Conservation (phyloP, 2,888 invertebrate species). For the Pantelozetes paolii region DNA sequence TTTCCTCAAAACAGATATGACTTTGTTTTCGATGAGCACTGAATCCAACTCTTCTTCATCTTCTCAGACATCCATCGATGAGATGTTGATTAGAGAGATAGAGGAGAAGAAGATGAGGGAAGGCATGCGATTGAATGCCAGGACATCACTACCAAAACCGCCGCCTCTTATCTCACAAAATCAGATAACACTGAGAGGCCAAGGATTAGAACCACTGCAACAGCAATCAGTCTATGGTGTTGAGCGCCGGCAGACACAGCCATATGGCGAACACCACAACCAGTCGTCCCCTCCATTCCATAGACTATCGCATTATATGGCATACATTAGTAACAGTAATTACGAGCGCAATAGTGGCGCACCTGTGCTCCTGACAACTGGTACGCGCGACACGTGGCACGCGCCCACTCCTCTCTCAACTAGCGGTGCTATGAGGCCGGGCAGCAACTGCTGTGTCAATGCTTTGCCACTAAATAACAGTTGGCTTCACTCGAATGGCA, state of each 20-base stretch:
- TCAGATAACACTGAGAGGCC: neutral
- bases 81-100: neutral
- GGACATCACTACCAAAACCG: neutral
- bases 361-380: neutral
- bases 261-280: conserved; percentile 4
- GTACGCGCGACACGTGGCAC: conserved; percentile 23
- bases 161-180: neutral
- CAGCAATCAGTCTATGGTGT: neutral
- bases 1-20: neutral
- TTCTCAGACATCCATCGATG: neutral
- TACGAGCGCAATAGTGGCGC: conserved; percentile 3
- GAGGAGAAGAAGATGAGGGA: neutral
- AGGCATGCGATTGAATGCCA: neutral
- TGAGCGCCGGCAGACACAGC: neutral
- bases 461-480: conserved; percentile 15
- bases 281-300: neutral
- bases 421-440: neutral
- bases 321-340: conserved; percentile 19
- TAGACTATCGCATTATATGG: conserved; percentile 20
- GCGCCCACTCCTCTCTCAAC: neutral
- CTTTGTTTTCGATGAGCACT: neutral
- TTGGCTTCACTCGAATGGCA: conserved; percentile 13
- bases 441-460: conserved; percentile 5
- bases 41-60: too few relatives aligned
- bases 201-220: neutral